Evolutionary conservation across 2,797 vertebrate species (phyloP).

Genomic region (Sebastolobus altivelis): DNA sequence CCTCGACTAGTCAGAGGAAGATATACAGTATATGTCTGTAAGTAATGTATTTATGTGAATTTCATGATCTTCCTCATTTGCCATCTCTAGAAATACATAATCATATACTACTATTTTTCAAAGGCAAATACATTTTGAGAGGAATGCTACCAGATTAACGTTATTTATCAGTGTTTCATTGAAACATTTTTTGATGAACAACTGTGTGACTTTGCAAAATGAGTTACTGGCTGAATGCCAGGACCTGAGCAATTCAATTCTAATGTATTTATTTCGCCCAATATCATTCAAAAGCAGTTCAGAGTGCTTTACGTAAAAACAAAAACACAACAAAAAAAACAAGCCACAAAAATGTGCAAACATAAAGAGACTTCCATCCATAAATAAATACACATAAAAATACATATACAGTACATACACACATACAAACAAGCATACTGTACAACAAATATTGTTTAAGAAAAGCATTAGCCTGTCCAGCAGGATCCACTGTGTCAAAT

Average conservation of each 20-base stretch:
- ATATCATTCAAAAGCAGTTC: neutral
- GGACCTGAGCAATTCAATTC: neutral
- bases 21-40: neutral
- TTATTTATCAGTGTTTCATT: neutral
- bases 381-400: no score
- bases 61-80: neutral
- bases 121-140: neutral
- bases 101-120: neutral
- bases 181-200: neutral
- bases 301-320: neutral
- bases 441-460: no score
- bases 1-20: neutral
- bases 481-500: neutral
- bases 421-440: no score
- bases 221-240: neutral
- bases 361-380: neutral
- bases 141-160: neutral
- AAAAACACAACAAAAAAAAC: no score
- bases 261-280: neutral
- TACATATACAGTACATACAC: no score
- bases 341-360: neutral
- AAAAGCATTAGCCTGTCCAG: neutral
- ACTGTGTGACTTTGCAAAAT: neutral
- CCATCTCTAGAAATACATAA: neutral
- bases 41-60: neutral